Evolutionary conservation across 2,888 invertebrate species (phyloP), one percentile per base, ranked within the genome.

Genomic region (Leistus spinibarbis): DNA sequence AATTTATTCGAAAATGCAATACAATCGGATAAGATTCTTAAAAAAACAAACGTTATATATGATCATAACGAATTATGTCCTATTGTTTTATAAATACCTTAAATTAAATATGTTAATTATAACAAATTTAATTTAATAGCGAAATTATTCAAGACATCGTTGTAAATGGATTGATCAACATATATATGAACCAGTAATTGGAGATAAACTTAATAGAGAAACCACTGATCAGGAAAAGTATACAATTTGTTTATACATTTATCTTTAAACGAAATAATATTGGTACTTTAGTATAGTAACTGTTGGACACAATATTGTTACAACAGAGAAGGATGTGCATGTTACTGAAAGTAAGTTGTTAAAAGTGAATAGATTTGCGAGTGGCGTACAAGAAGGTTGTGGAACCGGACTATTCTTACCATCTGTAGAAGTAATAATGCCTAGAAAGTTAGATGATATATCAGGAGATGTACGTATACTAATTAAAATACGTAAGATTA

Each of bases 111-210:
- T 9, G 19, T 65, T 13, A 19, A 3, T 60, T 3, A 60, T 78
- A 67, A n/a, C 77, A 40, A 65, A 27, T 40, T 16, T 54, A 66
- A 40, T 40, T 40, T 10, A 40, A 40, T 40, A 40, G 40, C 40
- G 10, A 10, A 7, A 40, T 40, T 40, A 66, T 40, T 82, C 78
- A 78, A 78, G 75, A 57, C 74, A 78, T 40, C 79, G 77, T 69
- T 79, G 69, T 68, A 82, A 82, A 77, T 91, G 91, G 91, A 84
- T 84, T 0, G 87, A 89, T 69, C 89, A 89, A 80, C 83, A 88
- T 80, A 80, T 90, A 65, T 91, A 89, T 80, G 83, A 84, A 62
- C 27, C 19, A 40, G 10, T 40, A 0, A 7, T 4, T 40, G 13
- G 13, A 40, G 13, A 40, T 40, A 40, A n/a, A 62, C 3, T 16